Evolutionary conservation across 2,888 invertebrate species (phyloP).

Genomic region (Lordiphosa fenestrarum): DNA sequence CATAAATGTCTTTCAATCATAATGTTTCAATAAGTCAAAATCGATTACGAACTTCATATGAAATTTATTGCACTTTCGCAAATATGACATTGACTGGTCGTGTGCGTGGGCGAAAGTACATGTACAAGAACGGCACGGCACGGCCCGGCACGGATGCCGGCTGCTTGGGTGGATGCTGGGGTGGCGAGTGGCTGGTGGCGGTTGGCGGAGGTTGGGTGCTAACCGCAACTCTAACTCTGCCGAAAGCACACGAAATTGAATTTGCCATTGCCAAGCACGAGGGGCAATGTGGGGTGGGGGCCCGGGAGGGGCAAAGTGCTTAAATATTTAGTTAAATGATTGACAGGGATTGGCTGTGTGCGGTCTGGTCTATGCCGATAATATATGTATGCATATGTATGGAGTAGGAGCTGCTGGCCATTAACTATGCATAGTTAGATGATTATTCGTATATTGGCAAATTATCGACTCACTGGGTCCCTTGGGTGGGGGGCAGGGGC

Average conservation of each 20-base stretch:
- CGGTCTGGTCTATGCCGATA: constrained; percentile 1
- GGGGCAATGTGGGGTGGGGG: too few relatives aligned
- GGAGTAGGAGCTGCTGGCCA: constrained; percentile 3
- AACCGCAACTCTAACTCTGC: too few relatives aligned
- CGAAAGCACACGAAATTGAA: constrained; percentile 40
- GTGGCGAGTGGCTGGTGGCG: too few relatives aligned
- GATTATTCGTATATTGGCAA: constrained; percentile 43
- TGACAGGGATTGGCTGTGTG: constrained; percentile 36
- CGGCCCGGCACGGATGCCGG: not conserved
- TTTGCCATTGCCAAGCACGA: constrained; percentile 15
- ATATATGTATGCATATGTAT: constrained; percentile 3
- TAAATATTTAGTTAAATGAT: constrained; percentile 57
- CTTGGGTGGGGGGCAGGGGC: too few relatives aligned
- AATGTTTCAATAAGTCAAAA: constrained; percentile 79
- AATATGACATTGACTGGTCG: constrained; percentile 75
- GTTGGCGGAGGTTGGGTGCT: constrained; percentile 1
- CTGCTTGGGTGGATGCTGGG: constrained; percentile 8
- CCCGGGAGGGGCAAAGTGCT: constrained; percentile 34
- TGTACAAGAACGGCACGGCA: too few relatives aligned
- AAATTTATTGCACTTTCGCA: constrained; percentile 78
- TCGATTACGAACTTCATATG: constrained; percentile 79
- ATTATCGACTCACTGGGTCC: constrained; percentile 29
- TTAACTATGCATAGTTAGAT: constrained; percentile 28
- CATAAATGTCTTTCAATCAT: constrained; percentile 79
- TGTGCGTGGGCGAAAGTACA: constrained; percentile 2